Percentiles rank a stretch among this genome's conserved stretches.
These are phyloP conservation scores for Nibea albiflora DNA, from an alignment of 2,113 vertebrate genomes.

Conservation along the genomic window DNA sequence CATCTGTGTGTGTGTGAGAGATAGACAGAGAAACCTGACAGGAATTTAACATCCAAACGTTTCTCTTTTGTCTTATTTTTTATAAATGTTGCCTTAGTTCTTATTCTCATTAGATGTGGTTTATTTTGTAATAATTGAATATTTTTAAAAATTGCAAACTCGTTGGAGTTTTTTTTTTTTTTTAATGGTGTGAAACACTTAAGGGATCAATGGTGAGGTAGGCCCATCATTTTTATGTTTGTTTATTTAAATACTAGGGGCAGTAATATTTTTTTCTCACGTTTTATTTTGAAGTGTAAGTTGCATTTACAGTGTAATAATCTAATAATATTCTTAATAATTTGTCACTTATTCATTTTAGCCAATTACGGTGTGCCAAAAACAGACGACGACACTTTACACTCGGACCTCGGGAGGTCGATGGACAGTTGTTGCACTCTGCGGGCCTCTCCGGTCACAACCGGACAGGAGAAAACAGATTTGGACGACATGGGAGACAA, in stretches of 20 bases:
- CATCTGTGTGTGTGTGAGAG: background rate
- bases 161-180: background rate
- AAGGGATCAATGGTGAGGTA: background rate
- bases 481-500: slow-evolving; percentile 93
- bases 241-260: too few relatives aligned
- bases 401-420: slow-evolving; percentile 87
- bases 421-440: slow-evolving; percentile 91
- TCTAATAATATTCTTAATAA: background rate
- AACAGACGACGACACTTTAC: slow-evolving; percentile 89
- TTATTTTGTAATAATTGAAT: background rate
- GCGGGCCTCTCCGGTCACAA: slow-evolving; percentile 88
- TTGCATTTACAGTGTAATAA: background rate
- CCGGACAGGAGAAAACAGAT: slow-evolving; percentile 88
- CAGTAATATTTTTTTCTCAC: too few relatives aligned
- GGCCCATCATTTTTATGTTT: background rate
- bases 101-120: background rate
- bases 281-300: background rate
- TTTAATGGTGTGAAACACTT: background rate
- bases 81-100: background rate
- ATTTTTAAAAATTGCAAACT: background rate
- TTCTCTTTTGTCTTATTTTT: background rate
- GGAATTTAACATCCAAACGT: background rate
- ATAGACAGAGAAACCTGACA: too few relatives aligned
- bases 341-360: slow-evolving; percentile 38
- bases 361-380: slow-evolving; percentile 90